Conservation (phyloP, 2,888 invertebrate genomes). For the Slavum lentiscoides region DNA sequence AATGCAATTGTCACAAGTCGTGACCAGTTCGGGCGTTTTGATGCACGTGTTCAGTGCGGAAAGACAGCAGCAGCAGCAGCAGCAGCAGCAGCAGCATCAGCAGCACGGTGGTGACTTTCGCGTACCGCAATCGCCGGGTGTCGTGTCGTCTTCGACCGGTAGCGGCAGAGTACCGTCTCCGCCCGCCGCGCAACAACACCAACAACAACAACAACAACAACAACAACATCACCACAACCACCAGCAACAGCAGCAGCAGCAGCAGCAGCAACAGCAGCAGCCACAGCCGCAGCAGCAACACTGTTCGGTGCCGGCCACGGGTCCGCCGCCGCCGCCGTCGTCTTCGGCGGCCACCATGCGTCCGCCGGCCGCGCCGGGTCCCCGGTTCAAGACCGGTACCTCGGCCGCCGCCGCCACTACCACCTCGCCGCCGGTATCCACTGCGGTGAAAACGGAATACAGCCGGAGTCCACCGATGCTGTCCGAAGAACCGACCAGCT, state of each 20-base stretch:
- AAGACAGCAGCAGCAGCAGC: slow-evolving; percentile 23
- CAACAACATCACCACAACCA: slow-evolving; percentile 56
- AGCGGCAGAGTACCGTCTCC: slow-evolving; percentile 54
- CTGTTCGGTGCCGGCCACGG: not conserved
- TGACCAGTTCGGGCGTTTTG: slow-evolving; percentile 45
- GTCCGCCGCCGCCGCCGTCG: slow-evolving; percentile 28
- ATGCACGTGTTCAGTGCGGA: slow-evolving; percentile 46
- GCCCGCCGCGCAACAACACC: slow-evolving; percentile 57
- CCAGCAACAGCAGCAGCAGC: slow-evolving; percentile 57
- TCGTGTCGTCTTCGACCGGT: slow-evolving; percentile 59
- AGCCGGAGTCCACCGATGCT: slow-evolving; percentile 48
- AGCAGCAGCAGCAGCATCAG: not conserved
- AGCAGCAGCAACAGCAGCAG: slow-evolving; percentile 55
- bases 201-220: slow-evolving; percentile 56
- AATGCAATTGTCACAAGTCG: slow-evolving; percentile 45
- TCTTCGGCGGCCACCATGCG: slow-evolving; percentile 55
- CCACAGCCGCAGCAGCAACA: slow-evolving; percentile 56
- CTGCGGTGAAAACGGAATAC: slow-evolving; percentile 52
- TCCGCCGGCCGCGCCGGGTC: slow-evolving; percentile 58
- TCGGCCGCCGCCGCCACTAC: slow-evolving; percentile 55
- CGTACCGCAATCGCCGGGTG: slow-evolving; percentile 58
- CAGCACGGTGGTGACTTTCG: slow-evolving; percentile 42
- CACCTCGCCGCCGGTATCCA: slow-evolving; percentile 31
- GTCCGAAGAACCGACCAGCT: slow-evolving; percentile 57
- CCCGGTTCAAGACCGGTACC: slow-evolving; percentile 55